Base-by-base conservation (phyloP, 2,797 vertebrate species). In the Psittacula echo region DNA sequence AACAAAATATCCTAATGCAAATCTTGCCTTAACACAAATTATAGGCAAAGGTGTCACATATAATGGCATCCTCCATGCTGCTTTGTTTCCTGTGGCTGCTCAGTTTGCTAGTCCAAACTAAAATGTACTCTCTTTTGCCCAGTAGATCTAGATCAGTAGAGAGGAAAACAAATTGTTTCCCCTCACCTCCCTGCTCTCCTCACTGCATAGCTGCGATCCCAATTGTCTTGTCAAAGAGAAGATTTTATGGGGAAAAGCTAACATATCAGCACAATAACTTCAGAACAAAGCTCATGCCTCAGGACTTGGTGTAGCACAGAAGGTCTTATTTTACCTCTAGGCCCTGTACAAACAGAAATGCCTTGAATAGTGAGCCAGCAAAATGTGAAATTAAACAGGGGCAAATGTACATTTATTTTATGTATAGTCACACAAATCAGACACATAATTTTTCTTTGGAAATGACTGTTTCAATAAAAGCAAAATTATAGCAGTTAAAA, bases 241-340 rank as follows among this genome's bases (percentile, higher is more conserved):
- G 58, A 15, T 91, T 80, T 51, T 86, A 39, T 93, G 88, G 86
- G 81, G 62, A 87, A 65, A 96, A 92, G 47, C 30, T 96, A 85
- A 95, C 47, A 7, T 42, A 89, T 79, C 74, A 60, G 76, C 60
- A 65, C 74, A 90, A 37, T 90, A 94, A 94, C 77, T 94, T 71
- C 53, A 89, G 74, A 90, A 61, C 60, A 10, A 30, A 82, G 54
- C 74, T 79, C 14, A 11, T 65, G 71, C 85, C 77, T 94, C 64
- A 56, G 92, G 91, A 86, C 51, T 67, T 73, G 39, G 66, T 76
- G 42, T 74, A 44, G 58, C 80, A 50, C 45, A 65, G 44, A 41
- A 70, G 44, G 60, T 92, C 75, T 88, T 85, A 32, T 56, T 96
- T 96, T 91, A 91, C 72, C 67, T 96, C 47, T 81, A 82, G 65